Conservation (phyloP, 2,113 vertebrate genomes). For the Eleginops maclovinus region DNA sequence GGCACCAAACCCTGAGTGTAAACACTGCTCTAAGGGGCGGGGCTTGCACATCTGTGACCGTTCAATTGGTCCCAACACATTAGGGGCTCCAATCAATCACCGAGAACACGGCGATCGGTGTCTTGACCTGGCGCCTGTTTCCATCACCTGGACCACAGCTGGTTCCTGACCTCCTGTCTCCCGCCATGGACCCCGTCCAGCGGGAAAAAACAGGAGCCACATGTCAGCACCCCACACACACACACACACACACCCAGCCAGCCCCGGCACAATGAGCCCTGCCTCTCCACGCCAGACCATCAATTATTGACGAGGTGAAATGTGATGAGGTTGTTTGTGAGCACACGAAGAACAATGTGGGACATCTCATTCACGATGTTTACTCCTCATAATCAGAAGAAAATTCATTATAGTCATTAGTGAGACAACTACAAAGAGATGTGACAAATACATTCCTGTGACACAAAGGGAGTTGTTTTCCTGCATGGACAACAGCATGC, state of each 20-base stretch:
- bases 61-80: constrained; percentile 59
- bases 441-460: neutral
- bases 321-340: constrained; percentile 66
- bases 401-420: neutral
- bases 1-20: constrained; percentile 19
- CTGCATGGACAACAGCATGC: neutral
- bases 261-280: constrained; percentile 54
- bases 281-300: constrained; percentile 70
- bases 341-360: constrained; percentile 67
- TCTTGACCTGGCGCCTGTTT: constrained; percentile 47
- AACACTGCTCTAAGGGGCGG: constrained; percentile 49
- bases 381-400: neutral
- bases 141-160: constrained; percentile 50
- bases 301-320: constrained; percentile 80
- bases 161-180: constrained; percentile 60
- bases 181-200: constrained; percentile 34
- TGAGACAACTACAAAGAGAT: neutral
- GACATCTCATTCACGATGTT: constrained; percentile 18
- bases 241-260: constrained; percentile 24
- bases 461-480: neutral
- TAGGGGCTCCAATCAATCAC: constrained; percentile 67
- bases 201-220: constrained; percentile 71
- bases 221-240: constrained; percentile 60
- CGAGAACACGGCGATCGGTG: neutral
- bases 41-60: constrained; percentile 68